phyloP scores from a whole-genome alignment of 2,888 invertebrate genomes.

The Apamea crenata region DNA sequence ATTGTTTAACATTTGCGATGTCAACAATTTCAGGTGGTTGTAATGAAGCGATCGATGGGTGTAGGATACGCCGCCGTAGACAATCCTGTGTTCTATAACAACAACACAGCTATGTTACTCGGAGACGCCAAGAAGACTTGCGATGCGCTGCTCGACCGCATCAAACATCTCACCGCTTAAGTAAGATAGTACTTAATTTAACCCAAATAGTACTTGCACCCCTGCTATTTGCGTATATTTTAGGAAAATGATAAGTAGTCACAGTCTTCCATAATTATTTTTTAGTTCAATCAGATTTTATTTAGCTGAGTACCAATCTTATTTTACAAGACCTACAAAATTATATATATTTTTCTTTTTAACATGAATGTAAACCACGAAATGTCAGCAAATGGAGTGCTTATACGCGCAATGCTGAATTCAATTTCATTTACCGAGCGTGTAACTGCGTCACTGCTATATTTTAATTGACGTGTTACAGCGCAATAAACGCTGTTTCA shows the following conservation, averaged over 20 bases:
- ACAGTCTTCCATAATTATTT: constrained; percentile 12
- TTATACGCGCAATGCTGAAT: background rate
- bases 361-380: background rate
- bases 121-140: constrained; percentile 98
- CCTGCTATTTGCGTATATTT: constrained; percentile 24
- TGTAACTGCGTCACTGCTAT: background rate
- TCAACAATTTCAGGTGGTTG: constrained; percentile 91
- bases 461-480: background rate
- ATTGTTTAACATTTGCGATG: constrained; percentile 5
- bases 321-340: constrained; percentile 12
- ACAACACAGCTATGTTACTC: constrained; percentile 96
- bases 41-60: constrained; percentile 97
- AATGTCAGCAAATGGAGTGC: constrained; percentile 16
- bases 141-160: constrained; percentile 93
- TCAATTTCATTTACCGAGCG: background rate
- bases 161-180: constrained; percentile 86
- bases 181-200: constrained; percentile 41
- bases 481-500: background rate
- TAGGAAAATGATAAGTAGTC: constrained; percentile 1
- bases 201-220: constrained; percentile 42
- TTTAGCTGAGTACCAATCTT: constrained; percentile 12
- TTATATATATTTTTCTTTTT: constrained; percentile 3
- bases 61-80: constrained; percentile 98
- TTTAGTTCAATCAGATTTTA: constrained; percentile 41
- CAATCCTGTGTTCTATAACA: constrained; percentile 97